A percentile compares a stretch with the other conserved stretches of the same genome.
phyloP scores from a whole-genome alignment of 2,113 vertebrate genomes.

The Pyxicephalus adspersus region DNA sequence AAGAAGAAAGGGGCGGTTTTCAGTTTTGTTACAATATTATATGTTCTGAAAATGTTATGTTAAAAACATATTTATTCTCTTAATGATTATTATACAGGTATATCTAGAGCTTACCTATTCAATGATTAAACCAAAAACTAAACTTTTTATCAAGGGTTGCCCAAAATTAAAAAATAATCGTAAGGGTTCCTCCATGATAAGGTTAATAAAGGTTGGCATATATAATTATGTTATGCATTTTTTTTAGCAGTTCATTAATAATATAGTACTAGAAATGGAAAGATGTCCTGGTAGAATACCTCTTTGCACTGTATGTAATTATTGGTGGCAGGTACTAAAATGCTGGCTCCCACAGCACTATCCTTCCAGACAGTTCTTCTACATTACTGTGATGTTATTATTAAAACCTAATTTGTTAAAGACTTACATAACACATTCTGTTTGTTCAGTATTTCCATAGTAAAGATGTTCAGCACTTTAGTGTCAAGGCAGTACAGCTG shows the following conservation, averaged over 20 bases:
- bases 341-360: conserved; percentile 7
- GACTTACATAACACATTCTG: conserved; percentile 33
- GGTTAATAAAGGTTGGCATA: too few relatives aligned
- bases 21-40: too few relatives aligned
- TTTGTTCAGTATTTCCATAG: conserved; percentile 32
- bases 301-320: conserved; percentile 17
- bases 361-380: conserved; percentile 26
- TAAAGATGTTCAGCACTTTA: conserved; percentile 3
- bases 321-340: conserved; percentile 36
- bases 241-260: neutral
- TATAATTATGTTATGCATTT: neutral
- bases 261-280: neutral
- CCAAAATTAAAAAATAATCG: too few relatives aligned
- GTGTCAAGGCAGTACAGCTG: neutral
- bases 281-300: neutral
- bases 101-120: too few relatives aligned
- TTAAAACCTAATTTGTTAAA: conserved; percentile 46
- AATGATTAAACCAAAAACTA: too few relatives aligned
- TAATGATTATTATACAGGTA: too few relatives aligned
- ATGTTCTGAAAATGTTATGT: too few relatives aligned
- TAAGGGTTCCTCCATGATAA: too few relatives aligned
- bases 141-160: too few relatives aligned
- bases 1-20: too few relatives aligned
- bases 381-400: conserved; percentile 35
- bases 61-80: too few relatives aligned